Conservation (phyloP, 2,797 vertebrate genomes). For the Takifugu ocellatus region DNA sequence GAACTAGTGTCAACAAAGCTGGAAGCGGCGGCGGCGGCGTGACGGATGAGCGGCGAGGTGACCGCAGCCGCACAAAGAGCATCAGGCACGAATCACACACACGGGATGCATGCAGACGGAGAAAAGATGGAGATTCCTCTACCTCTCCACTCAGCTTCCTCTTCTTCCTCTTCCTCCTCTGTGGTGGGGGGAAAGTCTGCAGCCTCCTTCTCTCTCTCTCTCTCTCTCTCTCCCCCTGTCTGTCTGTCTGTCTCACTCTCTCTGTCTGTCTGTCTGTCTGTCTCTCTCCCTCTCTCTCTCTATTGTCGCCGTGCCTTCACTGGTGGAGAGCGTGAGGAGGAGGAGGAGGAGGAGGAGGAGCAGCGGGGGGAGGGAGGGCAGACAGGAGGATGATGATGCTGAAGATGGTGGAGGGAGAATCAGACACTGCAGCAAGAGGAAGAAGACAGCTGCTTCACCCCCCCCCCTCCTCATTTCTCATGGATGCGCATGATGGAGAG, state of each 20-base stretch:
- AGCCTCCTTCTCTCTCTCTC: conserved; percentile 37
- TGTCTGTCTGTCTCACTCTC: conserved; percentile 17
- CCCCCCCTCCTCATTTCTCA: conserved; percentile 18
- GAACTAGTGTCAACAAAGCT: background rate
- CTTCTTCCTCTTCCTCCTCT: conserved; percentile 45
- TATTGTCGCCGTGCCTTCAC: conserved; percentile 65
- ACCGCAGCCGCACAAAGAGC: background rate
- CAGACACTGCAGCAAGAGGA: conserved; percentile 56
- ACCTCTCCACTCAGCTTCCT: background rate
- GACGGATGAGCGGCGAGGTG: no score
- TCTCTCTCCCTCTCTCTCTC: conserved; percentile 28
- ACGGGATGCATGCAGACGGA: background rate
- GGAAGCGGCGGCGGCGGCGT: background rate
- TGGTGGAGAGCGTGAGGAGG: conserved; percentile 22
- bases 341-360: background rate
- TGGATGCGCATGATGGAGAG: conserved; percentile 34
- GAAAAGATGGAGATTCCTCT: conserved; percentile 50
- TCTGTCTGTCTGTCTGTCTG: conserved; percentile 22
- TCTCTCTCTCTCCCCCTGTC: conserved; percentile 12
- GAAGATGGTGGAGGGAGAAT: conserved; percentile 43
- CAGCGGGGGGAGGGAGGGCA: conserved; percentile 4
- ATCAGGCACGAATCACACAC: background rate
- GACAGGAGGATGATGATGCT: conserved; percentile 45
- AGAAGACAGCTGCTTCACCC: conserved; percentile 16
- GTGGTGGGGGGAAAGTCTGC: conserved; percentile 44